Conservation (phyloP, 2,888 invertebrate species). For the Tribolium freemani region DNA sequence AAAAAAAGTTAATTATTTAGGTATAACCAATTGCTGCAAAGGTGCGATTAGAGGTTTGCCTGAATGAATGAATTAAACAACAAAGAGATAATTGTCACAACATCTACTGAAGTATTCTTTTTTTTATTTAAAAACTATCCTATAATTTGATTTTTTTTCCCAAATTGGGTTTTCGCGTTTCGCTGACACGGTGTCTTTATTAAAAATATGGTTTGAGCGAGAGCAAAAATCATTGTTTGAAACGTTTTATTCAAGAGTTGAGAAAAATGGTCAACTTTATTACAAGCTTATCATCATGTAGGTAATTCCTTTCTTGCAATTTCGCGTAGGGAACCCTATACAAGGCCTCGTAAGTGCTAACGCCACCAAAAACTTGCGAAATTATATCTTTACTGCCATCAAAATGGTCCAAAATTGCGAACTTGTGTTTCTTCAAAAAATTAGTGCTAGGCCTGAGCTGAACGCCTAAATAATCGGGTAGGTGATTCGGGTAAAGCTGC, state of each 20-base stretch:
- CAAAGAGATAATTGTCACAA: no score
- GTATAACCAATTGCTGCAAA: no score
- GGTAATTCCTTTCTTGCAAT: conserved; percentile 18
- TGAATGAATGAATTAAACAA: no score
- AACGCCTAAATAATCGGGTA: conserved; percentile 54
- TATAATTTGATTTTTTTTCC: no score
- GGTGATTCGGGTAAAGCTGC: conserved; percentile 59
- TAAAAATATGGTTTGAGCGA: no score
- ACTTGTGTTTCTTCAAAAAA: conserved; percentile 63
- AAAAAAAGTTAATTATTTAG: no score
- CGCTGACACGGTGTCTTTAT: no score
- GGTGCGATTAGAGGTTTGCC: no score
- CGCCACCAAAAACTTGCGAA: conserved; percentile 69
- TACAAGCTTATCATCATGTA: conserved; percentile 66
- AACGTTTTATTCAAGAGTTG: conserved; percentile 54
- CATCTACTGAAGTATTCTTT: no score
- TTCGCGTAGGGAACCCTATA: conserved; percentile 27
- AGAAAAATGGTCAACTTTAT: conserved; percentile 72
- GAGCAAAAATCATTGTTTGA: neutral
- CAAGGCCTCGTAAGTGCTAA: conserved; percentile 47
- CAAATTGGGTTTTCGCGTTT: no score
- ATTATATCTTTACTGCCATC: conserved; percentile 49
- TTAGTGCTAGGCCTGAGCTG: conserved; percentile 54
- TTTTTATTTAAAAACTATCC: no score
- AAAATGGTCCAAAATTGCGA: conserved; percentile 55